Evolutionary conservation across 2,797 vertebrate species (phyloP), one percentile per base, ranked within the genome.

Genomic region (Onychomys torridus): DNA sequence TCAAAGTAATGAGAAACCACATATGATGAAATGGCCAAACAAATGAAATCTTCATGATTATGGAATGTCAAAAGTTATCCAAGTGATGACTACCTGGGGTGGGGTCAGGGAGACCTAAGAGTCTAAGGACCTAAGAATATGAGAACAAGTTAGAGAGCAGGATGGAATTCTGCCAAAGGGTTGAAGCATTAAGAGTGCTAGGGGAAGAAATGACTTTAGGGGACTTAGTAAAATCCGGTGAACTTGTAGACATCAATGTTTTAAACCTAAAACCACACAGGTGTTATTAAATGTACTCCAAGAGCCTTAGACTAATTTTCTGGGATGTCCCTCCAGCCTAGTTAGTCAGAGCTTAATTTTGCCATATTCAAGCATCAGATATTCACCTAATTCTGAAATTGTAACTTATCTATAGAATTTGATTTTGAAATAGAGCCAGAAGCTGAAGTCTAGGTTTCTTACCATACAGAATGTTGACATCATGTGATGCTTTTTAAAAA

Each of bases 401-500:
- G 7, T 67, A 63, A 61, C 46, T 21, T 87, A 65, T 21, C 46
- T 90, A 46, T 27, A 95, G 75, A 91, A 91, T 52, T 87, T 88
- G 27, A 65, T n/a, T 89, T 82, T 86, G 79, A 79, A 94, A 90
- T 69, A 93, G 92, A 93, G 23, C n/a, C 21, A 94, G 76, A 67
- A 65, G 19, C 16, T 49, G 46, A 87, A 59, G 55, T 83, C 21
- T 59, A 40, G 10, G 14, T 71, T 91, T 96, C 32, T 55, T 29
- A 6, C 21, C 61, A 52, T 23, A 81, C 7, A 88, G 63, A 89
- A 49, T 67, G 16, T 29, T 71, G 59, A 40, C 46, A 55, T 1
- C 29, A 12, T 29, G 46, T 4, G 46, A 81, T 49, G 13, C 52
- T 92, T 88, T 92, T 61, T 29, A 71, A 93, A 93, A 82, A 73